A percentile compares a stretch with the other conserved stretches of the same genome.
These are phyloP conservation scores for Auanema freiburgensis DNA, from an alignment of 2,888 invertebrate species.

Conservation along the genomic window DNA sequence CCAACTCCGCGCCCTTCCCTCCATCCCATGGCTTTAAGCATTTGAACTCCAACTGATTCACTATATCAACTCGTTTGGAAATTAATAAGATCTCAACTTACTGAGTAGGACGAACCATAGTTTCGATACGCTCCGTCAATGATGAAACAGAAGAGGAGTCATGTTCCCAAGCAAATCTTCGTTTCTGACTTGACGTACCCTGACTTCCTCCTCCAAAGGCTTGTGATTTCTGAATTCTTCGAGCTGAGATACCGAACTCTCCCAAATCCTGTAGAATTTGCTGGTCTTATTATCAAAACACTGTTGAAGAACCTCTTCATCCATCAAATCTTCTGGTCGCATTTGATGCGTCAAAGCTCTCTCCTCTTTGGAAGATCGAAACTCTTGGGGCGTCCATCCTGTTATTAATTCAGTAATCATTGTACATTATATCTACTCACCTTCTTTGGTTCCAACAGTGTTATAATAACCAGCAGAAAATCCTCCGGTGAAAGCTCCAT, in stretches of 20 bases:
- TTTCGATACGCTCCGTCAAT: conserved; percentile 40
- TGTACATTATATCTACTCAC: conserved; percentile 36
- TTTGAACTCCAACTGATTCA: conserved; percentile 82
- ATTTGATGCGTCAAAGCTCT: conserved; percentile 72
- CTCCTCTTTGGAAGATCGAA: conserved; percentile 82
- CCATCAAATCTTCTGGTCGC: conserved; percentile 93
- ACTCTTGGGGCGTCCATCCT: conserved; percentile 88
- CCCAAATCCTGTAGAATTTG: conserved; percentile 74
- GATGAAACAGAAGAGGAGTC: conserved; percentile 24
- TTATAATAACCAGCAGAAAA: conserved; percentile 98
- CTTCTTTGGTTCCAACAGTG: conserved; percentile 88
- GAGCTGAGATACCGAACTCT: conserved; percentile 92
- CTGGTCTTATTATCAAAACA: not conserved
- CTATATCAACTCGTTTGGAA: conserved; percentile 67
- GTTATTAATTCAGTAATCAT: conserved; percentile 14
- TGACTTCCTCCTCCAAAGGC: conserved; percentile 71
- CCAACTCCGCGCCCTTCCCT: conserved; percentile 84
- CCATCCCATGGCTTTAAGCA: conserved; percentile 90
- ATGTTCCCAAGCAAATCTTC: conserved; percentile 58
- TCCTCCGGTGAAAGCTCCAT: conserved; percentile 97
- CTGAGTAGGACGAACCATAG: conserved; percentile 52
- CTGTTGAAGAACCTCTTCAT: conserved; percentile 76
- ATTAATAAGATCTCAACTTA: conserved; percentile 15
- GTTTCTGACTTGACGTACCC: conserved; percentile 18
- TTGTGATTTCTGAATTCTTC: conserved; percentile 78